phyloP scores from a whole-genome alignment of 2,113 vertebrate genomes.

The Sprattus sprattus region DNA sequence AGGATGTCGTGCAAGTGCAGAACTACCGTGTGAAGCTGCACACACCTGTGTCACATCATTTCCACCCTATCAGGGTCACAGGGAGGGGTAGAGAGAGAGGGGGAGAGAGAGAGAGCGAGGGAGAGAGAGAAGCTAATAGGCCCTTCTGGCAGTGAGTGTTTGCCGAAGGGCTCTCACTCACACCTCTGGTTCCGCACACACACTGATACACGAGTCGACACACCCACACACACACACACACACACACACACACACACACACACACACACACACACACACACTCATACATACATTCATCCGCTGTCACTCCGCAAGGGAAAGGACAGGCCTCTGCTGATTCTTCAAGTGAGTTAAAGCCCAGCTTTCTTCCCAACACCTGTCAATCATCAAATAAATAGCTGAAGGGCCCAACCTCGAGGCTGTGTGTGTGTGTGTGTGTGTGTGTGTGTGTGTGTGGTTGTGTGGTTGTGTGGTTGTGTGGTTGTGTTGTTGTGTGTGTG shows the following conservation, averaged over 20 bases:
- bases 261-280: constrained; percentile 8
- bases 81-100: no score
- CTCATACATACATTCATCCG: background rate
- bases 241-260: constrained; percentile 9
- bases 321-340: background rate
- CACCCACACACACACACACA: constrained; percentile 10
- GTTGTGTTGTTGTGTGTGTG: no score
- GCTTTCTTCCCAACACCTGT: background rate
- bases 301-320: background rate
- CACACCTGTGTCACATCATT: constrained; percentile 20
- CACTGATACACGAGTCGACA: constrained; percentile 11
- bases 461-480: no score
- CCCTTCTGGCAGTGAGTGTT: background rate
- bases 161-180: background rate
- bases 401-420: background rate
- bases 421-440: background rate
- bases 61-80: constrained; percentile 3
- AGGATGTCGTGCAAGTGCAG: background rate
- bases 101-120: background rate
- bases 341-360: background rate
- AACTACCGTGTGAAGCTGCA: background rate
- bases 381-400: background rate
- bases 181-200: background rate
- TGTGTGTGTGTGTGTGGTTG: background rate
- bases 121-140: constrained; percentile 6